phyloP scores from a whole-genome alignment of 2,797 vertebrate species.

The Hypotaenidia philippensis region DNA sequence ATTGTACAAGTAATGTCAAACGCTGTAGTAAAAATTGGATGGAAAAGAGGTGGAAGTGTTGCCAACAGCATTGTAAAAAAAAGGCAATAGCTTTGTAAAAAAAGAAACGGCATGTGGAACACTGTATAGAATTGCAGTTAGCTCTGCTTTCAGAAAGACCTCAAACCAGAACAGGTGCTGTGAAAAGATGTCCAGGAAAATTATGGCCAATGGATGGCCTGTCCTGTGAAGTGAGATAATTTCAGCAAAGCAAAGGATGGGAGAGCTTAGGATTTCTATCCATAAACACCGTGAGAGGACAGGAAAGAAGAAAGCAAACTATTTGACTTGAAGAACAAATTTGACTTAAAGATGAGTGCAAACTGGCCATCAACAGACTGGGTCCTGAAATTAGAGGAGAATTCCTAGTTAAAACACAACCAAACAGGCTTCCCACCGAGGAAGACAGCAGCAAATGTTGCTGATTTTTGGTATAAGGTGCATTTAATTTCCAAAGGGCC shows the following conservation, averaged over 20 bases:
- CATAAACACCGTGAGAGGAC: background rate
- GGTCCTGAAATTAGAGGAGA: background rate
- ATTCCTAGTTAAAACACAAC: background rate
- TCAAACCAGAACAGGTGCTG: background rate
- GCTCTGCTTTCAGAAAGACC: background rate
- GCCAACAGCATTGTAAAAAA: background rate
- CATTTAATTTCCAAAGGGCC: background rate
- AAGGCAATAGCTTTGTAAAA: background rate
- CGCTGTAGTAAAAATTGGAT: background rate
- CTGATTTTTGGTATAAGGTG: rapidly evolving
- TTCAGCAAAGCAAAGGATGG: conserved; percentile 21
- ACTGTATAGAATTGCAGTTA: background rate
- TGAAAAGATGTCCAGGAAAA: background rate
- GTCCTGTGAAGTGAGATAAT: background rate
- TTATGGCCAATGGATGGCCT: background rate
- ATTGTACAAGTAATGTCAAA: background rate
- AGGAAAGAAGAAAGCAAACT: background rate
- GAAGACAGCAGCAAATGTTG: background rate
- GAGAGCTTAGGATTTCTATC: background rate
- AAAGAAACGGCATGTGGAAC: conserved; percentile 16
- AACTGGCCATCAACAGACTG: background rate
- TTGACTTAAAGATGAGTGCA: background rate
- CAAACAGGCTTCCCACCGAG: background rate
- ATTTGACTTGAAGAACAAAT: background rate
- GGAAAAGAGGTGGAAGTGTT: background rate